Conservation (phyloP, 1,140 invertebrate species). For the Eriocheir sinensis region DNA sequence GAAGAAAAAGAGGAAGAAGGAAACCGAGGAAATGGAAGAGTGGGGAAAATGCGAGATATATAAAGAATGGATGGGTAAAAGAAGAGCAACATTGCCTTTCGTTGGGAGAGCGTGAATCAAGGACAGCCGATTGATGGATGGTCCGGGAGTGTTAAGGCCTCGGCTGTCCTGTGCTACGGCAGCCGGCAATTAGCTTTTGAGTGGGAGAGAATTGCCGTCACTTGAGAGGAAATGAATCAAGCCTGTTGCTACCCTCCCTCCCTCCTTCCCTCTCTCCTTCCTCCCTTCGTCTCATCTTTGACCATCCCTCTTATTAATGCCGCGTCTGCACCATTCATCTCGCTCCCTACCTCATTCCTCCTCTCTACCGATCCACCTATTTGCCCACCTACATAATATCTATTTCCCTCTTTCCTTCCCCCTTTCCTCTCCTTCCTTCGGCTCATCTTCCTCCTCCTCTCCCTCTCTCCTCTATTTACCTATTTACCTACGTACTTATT, state of each 20-base stretch:
- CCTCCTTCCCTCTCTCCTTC: not conserved
- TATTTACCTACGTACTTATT: too few relatives aligned
- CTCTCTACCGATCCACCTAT: too few relatives aligned
- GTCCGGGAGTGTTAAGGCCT: not conserved
- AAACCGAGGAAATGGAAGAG: too few relatives aligned
- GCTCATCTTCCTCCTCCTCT: too few relatives aligned
- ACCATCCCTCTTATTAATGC: not conserved
- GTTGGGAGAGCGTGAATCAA: not conserved
- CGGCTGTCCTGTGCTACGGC: not conserved
- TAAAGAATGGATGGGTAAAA: not conserved
- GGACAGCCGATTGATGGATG: not conserved
- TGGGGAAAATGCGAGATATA: too few relatives aligned
- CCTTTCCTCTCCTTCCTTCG: not conserved
- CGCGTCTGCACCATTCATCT: too few relatives aligned
- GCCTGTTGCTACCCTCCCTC: not conserved
- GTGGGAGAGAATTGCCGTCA: not conserved
- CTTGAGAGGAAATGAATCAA: slow-evolving; percentile 16
- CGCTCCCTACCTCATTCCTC: not conserved
- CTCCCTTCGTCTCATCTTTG: not conserved
- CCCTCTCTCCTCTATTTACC: too few relatives aligned
- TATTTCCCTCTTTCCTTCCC: not conserved
- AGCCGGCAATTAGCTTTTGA: not conserved
- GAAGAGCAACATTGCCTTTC: not conserved
- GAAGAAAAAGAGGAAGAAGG: too few relatives aligned
- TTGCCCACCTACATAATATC: too few relatives aligned